A percentile compares a stretch with the other conserved stretches of the same genome.
These are phyloP conservation scores for Nudaria mundana DNA, from an alignment of 2,888 invertebrate species.

Conservation along the genomic window DNA sequence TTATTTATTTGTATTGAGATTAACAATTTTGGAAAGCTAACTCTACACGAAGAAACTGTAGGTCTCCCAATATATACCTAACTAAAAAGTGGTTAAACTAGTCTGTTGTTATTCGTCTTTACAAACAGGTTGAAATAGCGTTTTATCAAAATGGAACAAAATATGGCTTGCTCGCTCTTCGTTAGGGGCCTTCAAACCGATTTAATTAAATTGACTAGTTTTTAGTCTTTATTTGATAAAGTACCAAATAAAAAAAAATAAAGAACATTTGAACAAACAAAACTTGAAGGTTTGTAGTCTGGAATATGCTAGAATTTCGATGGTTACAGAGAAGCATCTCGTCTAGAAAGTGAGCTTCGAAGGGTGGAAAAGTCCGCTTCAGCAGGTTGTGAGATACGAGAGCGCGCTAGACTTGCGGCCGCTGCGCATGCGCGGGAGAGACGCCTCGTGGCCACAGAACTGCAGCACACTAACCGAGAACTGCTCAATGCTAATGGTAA, in stretches of 20 bases:
- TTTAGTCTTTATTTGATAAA: too few relatives aligned
- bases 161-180: background rate
- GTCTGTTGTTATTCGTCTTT: background rate
- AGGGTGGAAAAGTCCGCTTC: conserved; percentile 63
- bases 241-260: too few relatives aligned
- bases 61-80: too few relatives aligned
- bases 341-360: conserved; percentile 59
- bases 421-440: conserved; percentile 67
- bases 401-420: conserved; percentile 69
- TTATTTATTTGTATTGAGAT: too few relatives aligned
- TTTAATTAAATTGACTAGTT: too few relatives aligned
- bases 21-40: too few relatives aligned
- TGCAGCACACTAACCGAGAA: conserved; percentile 55
- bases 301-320: too few relatives aligned
- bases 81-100: background rate
- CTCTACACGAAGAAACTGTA: too few relatives aligned
- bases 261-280: too few relatives aligned
- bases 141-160: background rate
- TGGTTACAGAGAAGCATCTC: conserved; percentile 49
- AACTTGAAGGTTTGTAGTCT: too few relatives aligned
- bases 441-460: conserved; percentile 57
- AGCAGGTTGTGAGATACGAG: conserved; percentile 62
- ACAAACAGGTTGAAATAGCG: background rate
- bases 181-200: too few relatives aligned
- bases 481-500: conserved; percentile 58